Evolutionary conservation across 2,888 invertebrate species (phyloP), one percentile per base, ranked within the genome.

Genomic region (Augiades crinisus): DNA sequence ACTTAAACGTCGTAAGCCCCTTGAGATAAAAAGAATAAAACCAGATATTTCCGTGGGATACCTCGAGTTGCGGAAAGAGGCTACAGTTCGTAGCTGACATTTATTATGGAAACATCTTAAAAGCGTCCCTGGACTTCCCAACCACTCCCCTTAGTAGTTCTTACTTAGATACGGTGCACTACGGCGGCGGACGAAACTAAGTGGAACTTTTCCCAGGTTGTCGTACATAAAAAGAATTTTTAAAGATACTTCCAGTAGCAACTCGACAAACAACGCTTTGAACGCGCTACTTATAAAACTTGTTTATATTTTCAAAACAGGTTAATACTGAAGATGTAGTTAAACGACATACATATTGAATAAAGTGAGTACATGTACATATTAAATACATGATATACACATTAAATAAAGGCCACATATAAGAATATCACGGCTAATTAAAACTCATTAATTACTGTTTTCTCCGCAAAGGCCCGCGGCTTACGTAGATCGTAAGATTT

Each of bases 181-280:
- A 60, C 57, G 41, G 55, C 53, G 72, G 68, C 75, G 71, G 67
- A 71, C 70, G 74, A 79, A 86, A 83, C 85, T 81, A 80, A 82
- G 81, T 78, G 78, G 77, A 86, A 85, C 81, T 83, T 84, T 78
- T 74, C 74, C 75, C 79, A 81, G 78, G 81, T 82, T 72, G 77
- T 65, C 72, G 72, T 68, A 72, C 68, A 78, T 79, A 84, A 84
- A 86, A 86, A 81, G 78, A 83, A 81, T 82, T 80, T 75, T 81
- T 75, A 80, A 79, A 75, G 70, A 75, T 74, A 72, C 75, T 72
- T 65, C 70, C 64, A 72, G 68, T 73, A 65, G 71, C 67, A 77
- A 73, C 67, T 77, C 69, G 64, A 63, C 65, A 77, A 72, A 65
- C 67, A 67, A 68, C 66, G 67, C 71, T 77, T 71, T 72, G 63